phyloP scores from a whole-genome alignment of 2,113 vertebrate genomes.

The Archocentrus centrarchus region DNA sequence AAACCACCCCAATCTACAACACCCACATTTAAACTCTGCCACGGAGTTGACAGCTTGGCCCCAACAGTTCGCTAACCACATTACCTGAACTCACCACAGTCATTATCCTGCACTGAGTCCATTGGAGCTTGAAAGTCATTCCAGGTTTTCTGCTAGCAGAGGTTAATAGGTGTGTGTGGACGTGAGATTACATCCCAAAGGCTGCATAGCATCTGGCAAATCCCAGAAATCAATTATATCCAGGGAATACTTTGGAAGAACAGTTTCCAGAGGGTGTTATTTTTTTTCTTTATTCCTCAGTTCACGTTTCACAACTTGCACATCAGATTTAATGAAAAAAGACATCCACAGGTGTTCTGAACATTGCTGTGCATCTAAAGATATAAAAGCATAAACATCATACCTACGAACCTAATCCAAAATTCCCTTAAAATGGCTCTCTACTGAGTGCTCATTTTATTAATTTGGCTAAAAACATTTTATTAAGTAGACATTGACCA shows the following conservation, averaged over 20 bases:
- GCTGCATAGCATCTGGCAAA: conserved; percentile 53
- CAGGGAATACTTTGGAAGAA: conserved; percentile 43
- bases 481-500: not conserved
- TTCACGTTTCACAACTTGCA: conserved; percentile 45
- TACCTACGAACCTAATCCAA: not conserved
- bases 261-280: conserved; percentile 44
- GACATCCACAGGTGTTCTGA: conserved; percentile 60
- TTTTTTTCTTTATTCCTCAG: conserved; percentile 17
- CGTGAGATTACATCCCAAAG: conserved; percentile 70
- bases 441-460: not conserved
- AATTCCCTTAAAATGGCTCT: not conserved
- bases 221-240: conserved; percentile 55
- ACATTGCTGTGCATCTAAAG: conserved; percentile 33
- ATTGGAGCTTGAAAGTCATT: conserved; percentile 78
- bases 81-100: conserved; percentile 79
- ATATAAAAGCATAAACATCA: not conserved
- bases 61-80: conserved; percentile 75
- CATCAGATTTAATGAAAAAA: conserved; percentile 64
- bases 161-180: conserved; percentile 74
- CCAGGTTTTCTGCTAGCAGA: conserved; percentile 68
- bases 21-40: conserved; percentile 49
- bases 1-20: not conserved
- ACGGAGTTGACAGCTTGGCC: conserved; percentile 71
- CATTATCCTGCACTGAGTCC: conserved; percentile 71
- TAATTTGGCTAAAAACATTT: not conserved